These are phyloP conservation scores for Anas platyrhynchos DNA, from an alignment of 2,113 vertebrate genomes.

Conservation along the genomic window DNA sequence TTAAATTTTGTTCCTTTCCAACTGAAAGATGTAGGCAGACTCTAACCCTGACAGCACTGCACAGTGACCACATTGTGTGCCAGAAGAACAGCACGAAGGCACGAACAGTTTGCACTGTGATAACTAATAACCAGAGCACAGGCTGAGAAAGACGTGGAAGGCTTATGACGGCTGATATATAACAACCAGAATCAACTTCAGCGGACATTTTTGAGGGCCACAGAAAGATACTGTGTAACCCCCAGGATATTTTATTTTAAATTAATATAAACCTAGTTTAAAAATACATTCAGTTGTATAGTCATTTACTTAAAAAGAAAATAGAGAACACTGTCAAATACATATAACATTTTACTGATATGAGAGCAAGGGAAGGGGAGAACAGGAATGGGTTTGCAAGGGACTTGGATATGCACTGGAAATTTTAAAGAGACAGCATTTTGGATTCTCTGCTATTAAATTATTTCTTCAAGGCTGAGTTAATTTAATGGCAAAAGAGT, in stretches of 20 bases:
- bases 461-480: slow-evolving; percentile 11
- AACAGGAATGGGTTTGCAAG: background rate
- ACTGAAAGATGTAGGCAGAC: background rate
- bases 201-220: background rate
- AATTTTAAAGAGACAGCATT: background rate
- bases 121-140: background rate
- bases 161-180: background rate
- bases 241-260: background rate
- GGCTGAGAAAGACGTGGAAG: background rate
- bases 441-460: background rate
- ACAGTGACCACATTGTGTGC: background rate
- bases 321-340: background rate
- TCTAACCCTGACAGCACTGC: background rate
- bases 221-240: background rate
- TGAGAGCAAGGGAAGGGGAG: background rate
- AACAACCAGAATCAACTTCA: background rate
- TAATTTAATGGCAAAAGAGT: slow-evolving; percentile 16
- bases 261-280: background rate
- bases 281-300: background rate
- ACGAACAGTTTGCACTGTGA: background rate
- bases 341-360: background rate
- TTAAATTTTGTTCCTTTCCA: background rate
- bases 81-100: background rate
- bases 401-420: background rate
- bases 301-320: background rate